Evolutionary conservation across 2,888 invertebrate species (phyloP), one percentile per base, ranked within the genome.

Genomic region (Limnephilus auricula): DNA sequence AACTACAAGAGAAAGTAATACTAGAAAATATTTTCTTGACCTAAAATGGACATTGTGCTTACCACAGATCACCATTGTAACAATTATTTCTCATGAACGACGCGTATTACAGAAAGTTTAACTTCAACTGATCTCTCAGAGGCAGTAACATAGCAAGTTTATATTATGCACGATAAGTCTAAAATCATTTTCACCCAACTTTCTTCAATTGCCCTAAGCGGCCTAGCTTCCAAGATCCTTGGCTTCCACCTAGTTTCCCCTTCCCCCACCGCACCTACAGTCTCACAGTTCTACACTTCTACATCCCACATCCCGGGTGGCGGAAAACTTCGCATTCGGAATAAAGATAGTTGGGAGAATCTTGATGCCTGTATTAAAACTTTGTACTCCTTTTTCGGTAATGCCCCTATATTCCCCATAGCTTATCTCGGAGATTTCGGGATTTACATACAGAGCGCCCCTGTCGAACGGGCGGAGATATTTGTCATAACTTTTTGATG

Each of bases 391-490:
- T 92, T 90, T 92, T 92, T 90, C 34, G 79, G 80, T 92, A 84
- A 90, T 90, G 83, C 79, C 65, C 65, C 18, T 80, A 85, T 85
- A 45, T 78, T 50, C 65, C 65, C 12, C 84, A 85, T 85, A 45
- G 88, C 88, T 89, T 91, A 82, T 83, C 89, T 65, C 34, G 45
- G 80, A 34, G 89, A 85, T 90, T 45, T 34, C 9, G 65, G 40
- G 90, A 92, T 92, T 92, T 90, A 90, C 92, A 92, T 92, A 92
- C 89, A 89, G 89, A 92, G 90, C 92, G 90, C 84, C 84, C 90
- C 80, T 79, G 86, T 88, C 86, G 79, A 92, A 90, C 84, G 80
- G 45, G 89, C 84, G 88, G 85, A 79, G 85, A 89, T 92, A 87
- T 91, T 92, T 89, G 84, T 90, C 92, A 89, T 89, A 90, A 89